Percentiles rank a stretch among this genome's conserved stretches.
These are phyloP conservation scores for Palaemon carinicauda DNA, from an alignment of 1,140 invertebrate species.

Conservation along the genomic window DNA sequence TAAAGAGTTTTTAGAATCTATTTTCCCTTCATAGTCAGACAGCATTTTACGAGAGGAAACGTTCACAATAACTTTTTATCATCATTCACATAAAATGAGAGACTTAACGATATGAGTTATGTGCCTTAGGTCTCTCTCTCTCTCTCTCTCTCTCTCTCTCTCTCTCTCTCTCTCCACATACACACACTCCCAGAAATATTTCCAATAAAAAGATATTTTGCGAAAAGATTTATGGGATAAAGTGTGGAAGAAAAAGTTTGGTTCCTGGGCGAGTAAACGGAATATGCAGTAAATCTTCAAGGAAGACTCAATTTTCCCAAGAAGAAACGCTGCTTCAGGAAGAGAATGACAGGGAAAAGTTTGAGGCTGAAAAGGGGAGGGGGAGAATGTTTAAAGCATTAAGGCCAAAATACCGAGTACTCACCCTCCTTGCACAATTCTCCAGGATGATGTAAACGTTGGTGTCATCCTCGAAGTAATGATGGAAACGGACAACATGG, in stretches of 20 bases:
- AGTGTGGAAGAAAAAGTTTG: background rate
- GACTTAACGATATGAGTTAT: too few species aligned
- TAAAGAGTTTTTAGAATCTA: too few species aligned
- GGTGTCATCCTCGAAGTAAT: slow-evolving; percentile 73
- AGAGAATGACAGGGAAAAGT: too few species aligned
- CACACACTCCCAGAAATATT: background rate
- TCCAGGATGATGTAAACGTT: slow-evolving; percentile 76
- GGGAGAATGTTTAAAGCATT: background rate
- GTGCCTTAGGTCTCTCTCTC: background rate
- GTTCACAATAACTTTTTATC: too few species aligned
- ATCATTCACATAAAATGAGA: too few species aligned
- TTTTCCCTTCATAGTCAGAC: too few species aligned
- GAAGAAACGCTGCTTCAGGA: too few species aligned
- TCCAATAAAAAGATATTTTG: background rate
- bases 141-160: background rate
- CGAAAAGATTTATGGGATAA: background rate
- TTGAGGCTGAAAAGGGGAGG: background rate
- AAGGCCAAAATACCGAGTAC: background rate
- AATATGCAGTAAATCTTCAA: background rate
- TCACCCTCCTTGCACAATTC: slow-evolving; percentile 70
- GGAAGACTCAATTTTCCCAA: background rate
- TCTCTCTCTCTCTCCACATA: background rate
- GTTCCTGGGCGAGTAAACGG: background rate
- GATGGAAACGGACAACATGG: slow-evolving; percentile 73
- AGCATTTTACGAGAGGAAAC: too few species aligned